Percentiles rank a stretch among this genome's conserved stretches.
Conservation (phyloP, 2,113 vertebrate genomes). For the Oplegnathus fasciatus region DNA sequence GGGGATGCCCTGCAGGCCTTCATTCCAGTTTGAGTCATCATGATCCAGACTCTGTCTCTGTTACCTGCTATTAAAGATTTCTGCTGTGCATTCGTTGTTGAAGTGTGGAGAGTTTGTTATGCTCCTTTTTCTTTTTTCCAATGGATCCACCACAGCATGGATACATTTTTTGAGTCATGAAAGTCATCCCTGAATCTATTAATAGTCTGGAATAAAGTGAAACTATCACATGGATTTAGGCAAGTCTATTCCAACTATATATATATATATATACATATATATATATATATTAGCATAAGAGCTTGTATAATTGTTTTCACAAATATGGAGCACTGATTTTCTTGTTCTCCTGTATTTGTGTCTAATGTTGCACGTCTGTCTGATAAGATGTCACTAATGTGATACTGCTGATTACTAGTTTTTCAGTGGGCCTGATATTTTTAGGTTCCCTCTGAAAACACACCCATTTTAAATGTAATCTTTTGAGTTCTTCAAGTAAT, state of each 20-base stretch:
- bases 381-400: not conserved
- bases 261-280: not conserved
- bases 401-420: not conserved
- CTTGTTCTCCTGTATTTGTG: not conserved
- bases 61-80: not conserved
- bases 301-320: not conserved
- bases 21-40: constrained; percentile 50
- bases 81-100: not conserved
- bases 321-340: not conserved
- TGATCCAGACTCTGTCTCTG: constrained; percentile 9
- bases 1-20: constrained; percentile 44
- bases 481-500: not conserved
- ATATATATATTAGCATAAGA: not conserved
- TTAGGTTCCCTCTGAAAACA: not conserved
- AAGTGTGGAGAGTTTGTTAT: not conserved
- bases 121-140: not conserved
- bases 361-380: not conserved
- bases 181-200: not conserved
- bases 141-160: not conserved
- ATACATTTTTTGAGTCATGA: not conserved
- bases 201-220: not conserved
- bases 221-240: not conserved
- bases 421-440: constrained; percentile 9
- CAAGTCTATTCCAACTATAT: not conserved
- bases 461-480: not conserved